phyloP scores from a whole-genome alignment of 1,140 invertebrate species.

The Drosophila subpulchrella region DNA sequence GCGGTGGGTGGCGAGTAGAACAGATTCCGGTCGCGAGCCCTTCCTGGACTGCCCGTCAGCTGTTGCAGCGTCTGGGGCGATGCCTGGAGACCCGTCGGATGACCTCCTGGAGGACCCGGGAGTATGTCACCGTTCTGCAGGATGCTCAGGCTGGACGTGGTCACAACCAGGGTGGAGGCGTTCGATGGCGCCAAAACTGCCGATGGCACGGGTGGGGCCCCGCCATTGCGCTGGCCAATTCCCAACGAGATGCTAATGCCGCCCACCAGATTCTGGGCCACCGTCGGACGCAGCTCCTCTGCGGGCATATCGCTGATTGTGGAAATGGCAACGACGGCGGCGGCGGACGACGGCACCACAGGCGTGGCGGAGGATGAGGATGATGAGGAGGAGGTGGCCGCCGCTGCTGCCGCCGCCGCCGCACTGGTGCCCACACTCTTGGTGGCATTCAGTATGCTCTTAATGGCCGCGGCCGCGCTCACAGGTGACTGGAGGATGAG shows the following conservation, averaged over 20 bases:
- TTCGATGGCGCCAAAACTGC: conserved; percentile 23
- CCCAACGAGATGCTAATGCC: conserved; percentile 79
- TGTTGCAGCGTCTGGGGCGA: conserved; percentile 78
- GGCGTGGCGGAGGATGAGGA: conserved; percentile 20
- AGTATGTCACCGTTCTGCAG: conserved; percentile 50
- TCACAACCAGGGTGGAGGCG: conserved; percentile 21
- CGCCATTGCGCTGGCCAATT: conserved; percentile 74
- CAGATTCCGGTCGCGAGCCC: conserved; percentile 83
- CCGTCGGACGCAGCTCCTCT: conserved; percentile 58
- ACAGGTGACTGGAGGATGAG: conserved; percentile 71
- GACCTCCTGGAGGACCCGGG: conserved; percentile 1
- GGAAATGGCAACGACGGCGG: conserved; percentile 5
- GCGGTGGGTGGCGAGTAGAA: conserved; percentile 75
- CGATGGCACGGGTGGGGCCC: conserved; percentile 28
- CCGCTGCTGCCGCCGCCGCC: conserved; percentile 40
- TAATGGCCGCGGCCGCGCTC: conserved; percentile 80
- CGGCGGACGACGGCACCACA: conserved; percentile 9
- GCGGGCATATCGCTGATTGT: conserved; percentile 35
- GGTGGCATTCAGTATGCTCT: conserved; percentile 81
- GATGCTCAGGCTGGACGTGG: conserved; percentile 37
- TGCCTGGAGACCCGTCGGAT: conserved; percentile 14
- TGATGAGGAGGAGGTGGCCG: conserved; percentile 32
- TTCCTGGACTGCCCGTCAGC: conserved; percentile 82
- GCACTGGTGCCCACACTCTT: conserved; percentile 76
- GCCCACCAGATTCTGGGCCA: conserved; percentile 75